Conservation (phyloP, 2,888 invertebrate genomes). For the Rhaphigaster nebulosa region DNA sequence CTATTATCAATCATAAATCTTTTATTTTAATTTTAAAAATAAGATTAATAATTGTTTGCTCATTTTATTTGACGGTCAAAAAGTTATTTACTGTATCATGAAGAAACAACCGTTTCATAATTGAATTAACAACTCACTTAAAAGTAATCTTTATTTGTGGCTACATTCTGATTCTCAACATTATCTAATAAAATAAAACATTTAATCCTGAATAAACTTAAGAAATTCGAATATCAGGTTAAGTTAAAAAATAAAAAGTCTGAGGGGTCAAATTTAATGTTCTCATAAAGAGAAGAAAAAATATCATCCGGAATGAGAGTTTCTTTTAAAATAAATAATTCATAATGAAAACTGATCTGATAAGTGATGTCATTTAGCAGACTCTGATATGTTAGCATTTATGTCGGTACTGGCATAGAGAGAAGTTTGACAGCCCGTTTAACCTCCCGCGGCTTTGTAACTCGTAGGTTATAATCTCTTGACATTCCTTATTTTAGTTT, state of each 20-base stretch:
- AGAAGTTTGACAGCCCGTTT: constrained; percentile 52
- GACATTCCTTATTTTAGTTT: constrained; percentile 11
- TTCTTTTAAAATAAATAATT: constrained; percentile 10
- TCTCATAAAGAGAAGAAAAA: neutral
- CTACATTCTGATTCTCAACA: neutral
- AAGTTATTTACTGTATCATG: neutral
- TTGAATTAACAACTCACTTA: neutral
- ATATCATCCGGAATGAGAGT: neutral
- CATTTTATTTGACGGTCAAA: neutral
- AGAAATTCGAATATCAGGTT: neutral
- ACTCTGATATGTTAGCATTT: constrained; percentile 12
- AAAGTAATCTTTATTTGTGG: neutral
- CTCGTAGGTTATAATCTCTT: constrained; percentile 56
- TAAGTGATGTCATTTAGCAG: neutral
- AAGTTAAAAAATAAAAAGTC: neutral
- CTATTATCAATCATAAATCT: neutral
- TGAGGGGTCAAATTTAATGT: neutral
- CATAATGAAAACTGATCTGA: constrained; percentile 18
- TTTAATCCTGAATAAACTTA: neutral
- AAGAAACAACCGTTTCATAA: neutral
- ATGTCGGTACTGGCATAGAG: neutral
- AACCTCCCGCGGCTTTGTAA: constrained; percentile 49
- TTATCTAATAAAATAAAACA: neutral
- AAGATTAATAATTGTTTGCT: neutral
- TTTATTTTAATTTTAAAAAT: neutral